Evolutionary conservation across 2,113 vertebrate species (phyloP), one percentile per base, ranked within the genome.

Genomic region (Platichthys flesus): DNA sequence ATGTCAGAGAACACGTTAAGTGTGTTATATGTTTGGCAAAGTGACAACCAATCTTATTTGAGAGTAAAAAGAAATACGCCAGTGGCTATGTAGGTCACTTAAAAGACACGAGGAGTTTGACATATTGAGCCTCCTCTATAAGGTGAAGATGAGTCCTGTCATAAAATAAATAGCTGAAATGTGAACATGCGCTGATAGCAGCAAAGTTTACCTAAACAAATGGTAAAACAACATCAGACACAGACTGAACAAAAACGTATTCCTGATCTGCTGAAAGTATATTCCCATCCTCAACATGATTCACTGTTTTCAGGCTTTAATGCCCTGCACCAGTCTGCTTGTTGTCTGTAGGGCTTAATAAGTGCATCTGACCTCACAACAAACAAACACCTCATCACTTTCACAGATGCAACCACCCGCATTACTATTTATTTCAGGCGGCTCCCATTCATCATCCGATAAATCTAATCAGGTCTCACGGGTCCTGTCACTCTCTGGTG

Each of bases 401-500:
- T 52, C 47, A 77, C 65, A 81, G 52, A 79, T 37, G 24, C 40
- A 67, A 45, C 64, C 28, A 60, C 40, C 69, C 12, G 0, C 35
- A 18, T 60, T 61, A 47, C 74, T 52, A 55, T 86, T 85, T 74
- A 63, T 77, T 60, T 64, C 20, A 18, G 63, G 49, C 70, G 28
- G 51, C 47, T 77, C 61, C 45, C 55, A 76, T 89, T 73, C 37
- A 56, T 81, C 78, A 80, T 62, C 71, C 51, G 55, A 72, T 83
- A 62, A 12, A 71, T 72, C 67, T 54, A 71, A 82, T 85, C 78
- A 68, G n/a, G 13, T 71, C 63, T 63, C 67, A 51, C 1, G 5
- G 37, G 61, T 28, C 24, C 57, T 1, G 54, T 75, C 47, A 1
- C 24, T 74, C 74, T 74, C 74, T 31, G 54, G 12, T 77, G 71